Base-by-base conservation (phyloP, 2,888 invertebrate genomes). In the Tridacna gigas region DNA sequence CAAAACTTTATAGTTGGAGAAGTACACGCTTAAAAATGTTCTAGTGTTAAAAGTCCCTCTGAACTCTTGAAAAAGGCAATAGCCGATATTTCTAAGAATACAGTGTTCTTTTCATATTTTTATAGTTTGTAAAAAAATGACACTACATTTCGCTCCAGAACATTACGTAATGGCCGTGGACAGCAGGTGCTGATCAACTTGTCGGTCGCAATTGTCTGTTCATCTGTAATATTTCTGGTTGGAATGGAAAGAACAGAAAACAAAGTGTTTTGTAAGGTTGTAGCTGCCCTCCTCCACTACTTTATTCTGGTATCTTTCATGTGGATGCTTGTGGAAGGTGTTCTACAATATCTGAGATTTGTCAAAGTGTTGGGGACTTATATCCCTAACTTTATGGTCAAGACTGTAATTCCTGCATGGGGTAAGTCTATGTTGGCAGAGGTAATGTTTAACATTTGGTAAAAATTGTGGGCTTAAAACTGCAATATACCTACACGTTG, bases 251-350 rank as follows among this genome's bases (percentile, higher is more conserved):
- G 89, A 63, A 92, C 91, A 0, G 91, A 94, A 9, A 37, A 37
- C 37, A 37, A 37, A 7, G 3, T 37, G 37, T 91, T 94, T 37
- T 97, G 97, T 90, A 95, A 96, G 60, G 90, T 95, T 20, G 94
- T 96, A 25, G 97, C 97, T 0, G 81, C 61, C 5, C 89, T 96
- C 3, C 93, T 97, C 63, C 97, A 97, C 90, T 97, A 97, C 92
- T 96, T 96, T 26, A 96, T 77, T 18, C 67, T 77, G 13, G 77
- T 77, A n/a, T 77, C 77, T 5, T 77, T 77, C 37, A 94, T 97
- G 83, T 97, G 97, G 97, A 97, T 97, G 97, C 93, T 97, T 22
- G 96, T 97, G 71, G 96, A 97, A 79, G 97, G 96, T 0, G 94
- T 96, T 73, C 94, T 97, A 77, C 97, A 97, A 92, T 97, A 96